Evolutionary conservation across 2,888 invertebrate species (phyloP).

Genomic region (Arrhopalites spinosus): DNA sequence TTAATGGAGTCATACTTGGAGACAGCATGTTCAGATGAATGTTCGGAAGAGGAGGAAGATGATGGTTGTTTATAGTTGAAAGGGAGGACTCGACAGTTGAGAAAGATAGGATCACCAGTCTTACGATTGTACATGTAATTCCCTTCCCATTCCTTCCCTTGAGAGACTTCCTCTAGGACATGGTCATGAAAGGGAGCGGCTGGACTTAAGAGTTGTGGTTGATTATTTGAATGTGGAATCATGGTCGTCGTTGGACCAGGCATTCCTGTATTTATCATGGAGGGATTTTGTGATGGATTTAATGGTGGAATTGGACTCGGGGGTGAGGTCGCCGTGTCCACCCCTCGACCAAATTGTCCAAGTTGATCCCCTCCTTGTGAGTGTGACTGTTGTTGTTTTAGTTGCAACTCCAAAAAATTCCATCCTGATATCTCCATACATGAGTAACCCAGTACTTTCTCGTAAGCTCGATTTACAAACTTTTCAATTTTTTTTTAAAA

Average conservation of each 20-base stretch:
- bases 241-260: neutral
- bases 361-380: constrained; percentile 21
- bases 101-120: constrained; percentile 76
- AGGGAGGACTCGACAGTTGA: constrained; percentile 76
- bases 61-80: constrained; percentile 2
- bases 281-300: neutral
- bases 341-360: neutral
- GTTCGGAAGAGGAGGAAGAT: neutral
- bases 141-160: constrained; percentile 78
- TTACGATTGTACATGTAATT: constrained; percentile 73
- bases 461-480: constrained; percentile 86
- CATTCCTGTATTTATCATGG: neutral
- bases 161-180: constrained; percentile 68
- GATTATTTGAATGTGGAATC: neutral
- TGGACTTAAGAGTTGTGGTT: constrained; percentile 34
- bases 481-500: constrained; percentile 61
- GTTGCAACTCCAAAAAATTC: constrained; percentile 65
- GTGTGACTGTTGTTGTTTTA: constrained; percentile 57
- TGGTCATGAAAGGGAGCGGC: constrained; percentile 59
- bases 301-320: neutral
- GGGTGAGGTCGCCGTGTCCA: constrained; percentile 15
- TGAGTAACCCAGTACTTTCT: constrained; percentile 77
- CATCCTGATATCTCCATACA: constrained; percentile 69
- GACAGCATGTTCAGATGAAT: neutral
- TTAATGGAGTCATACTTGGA: constrained; percentile 19